Conservation (phyloP, 2,888 invertebrate species). For the Stenoptilia bipunctidactyla region DNA sequence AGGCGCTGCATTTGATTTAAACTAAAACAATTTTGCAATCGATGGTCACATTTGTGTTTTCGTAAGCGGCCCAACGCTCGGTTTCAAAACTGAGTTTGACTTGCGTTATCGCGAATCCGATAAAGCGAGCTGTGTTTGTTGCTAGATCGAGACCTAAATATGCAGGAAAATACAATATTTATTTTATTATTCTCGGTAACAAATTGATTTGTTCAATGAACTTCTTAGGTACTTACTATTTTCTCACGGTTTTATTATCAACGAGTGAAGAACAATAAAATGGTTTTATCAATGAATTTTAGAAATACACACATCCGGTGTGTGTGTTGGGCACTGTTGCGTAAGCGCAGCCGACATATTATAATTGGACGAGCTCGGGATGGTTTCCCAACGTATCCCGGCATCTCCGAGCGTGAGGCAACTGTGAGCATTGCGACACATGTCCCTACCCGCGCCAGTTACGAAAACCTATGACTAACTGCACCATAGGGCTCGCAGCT, state of each 20-base stretch:
- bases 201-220: no score
- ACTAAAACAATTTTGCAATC: conserved; percentile 69
- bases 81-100: conserved; percentile 65
- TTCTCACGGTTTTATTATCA: no score
- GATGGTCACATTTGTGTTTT: conserved; percentile 71
- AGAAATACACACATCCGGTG: conserved; percentile 25
- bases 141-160: conserved; percentile 64
- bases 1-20: conserved; percentile 56
- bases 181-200: conserved; percentile 8
- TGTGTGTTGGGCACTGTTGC: conserved; percentile 21
- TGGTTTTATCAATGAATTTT: conserved; percentile 39
- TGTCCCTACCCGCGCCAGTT: conserved; percentile 63
- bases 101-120: conserved; percentile 65
- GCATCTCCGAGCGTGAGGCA: conserved; percentile 55
- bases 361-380: conserved; percentile 63
- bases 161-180: conserved; percentile 16
- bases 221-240: no score
- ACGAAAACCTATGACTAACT: conserved; percentile 65
- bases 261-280: no score
- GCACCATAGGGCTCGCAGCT: conserved; percentile 31
- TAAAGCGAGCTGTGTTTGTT: conserved; percentile 59
- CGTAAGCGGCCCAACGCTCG: conserved; percentile 68
- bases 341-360: conserved; percentile 40
- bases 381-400: conserved; percentile 69
- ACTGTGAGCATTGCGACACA: conserved; percentile 53